Evolutionary conservation across 2,113 vertebrate genomes (phyloP).

Genomic region (Eurystomus gularis): DNA sequence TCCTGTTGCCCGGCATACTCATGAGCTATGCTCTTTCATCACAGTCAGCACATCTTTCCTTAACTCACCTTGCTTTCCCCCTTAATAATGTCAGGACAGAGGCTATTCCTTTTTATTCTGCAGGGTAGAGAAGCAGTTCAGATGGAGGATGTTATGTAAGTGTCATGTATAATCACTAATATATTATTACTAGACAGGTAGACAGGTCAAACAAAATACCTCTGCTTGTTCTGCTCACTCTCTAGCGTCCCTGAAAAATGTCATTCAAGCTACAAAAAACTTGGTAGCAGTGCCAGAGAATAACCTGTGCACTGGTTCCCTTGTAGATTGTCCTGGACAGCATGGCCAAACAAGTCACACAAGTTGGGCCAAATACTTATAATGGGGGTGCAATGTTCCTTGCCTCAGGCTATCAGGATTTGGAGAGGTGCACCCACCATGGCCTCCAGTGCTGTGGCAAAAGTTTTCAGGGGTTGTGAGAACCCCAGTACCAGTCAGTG

Average conservation of each 20-base stretch:
- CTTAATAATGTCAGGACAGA: neutral
- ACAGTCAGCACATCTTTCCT: neutral
- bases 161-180: constrained; percentile 23
- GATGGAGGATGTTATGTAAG: constrained; percentile 20
- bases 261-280: neutral
- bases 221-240: neutral
- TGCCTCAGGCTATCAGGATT: neutral
- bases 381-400: neutral
- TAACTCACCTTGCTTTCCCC: neutral
- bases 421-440: neutral
- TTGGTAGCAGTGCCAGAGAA: neutral
- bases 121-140: neutral
- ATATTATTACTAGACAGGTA: constrained; percentile 10
- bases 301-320: neutral
- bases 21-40: neutral
- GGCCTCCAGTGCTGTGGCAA: neutral
- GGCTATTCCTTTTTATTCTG: neutral
- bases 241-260: constrained; percentile 17
- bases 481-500: neutral
- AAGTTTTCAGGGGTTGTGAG: neutral
- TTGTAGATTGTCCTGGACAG: neutral
- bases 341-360: neutral
- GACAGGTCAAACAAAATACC: neutral
- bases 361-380: neutral
- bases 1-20: neutral